phyloP scores from a whole-genome alignment of 2,113 vertebrate genomes.

The Microcebus lehilahytsara region DNA sequence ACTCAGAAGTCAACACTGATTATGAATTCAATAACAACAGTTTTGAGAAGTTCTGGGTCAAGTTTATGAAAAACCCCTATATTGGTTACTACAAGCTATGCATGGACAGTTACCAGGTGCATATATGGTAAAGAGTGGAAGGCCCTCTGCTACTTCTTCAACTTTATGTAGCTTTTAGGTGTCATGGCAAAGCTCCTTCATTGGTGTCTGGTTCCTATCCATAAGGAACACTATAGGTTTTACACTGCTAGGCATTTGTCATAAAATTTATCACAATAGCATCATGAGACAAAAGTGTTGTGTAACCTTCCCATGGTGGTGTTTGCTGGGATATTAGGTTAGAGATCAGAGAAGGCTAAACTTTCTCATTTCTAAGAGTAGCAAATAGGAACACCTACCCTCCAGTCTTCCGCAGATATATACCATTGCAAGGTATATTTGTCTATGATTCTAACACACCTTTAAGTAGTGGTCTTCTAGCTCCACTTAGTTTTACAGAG shows the following conservation, averaged over 20 bases:
- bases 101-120: no score
- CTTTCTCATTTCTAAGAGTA: neutral
- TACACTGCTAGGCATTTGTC: neutral
- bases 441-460: neutral
- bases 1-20: neutral
- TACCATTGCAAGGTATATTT: neutral
- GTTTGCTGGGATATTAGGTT: neutral
- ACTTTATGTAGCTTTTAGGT: neutral
- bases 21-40: neutral
- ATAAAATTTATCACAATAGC: neutral
- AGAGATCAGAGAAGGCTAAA: neutral
- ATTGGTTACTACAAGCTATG: neutral
- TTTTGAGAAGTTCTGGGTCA: neutral
- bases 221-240: neutral
- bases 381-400: rapidly evolving
- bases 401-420: neutral
- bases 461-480: neutral
- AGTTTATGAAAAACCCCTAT: rapidly evolving
- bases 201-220: neutral
- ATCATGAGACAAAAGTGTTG: neutral
- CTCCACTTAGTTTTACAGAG: constrained; percentile 72
- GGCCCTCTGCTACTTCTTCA: neutral
- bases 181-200: neutral
- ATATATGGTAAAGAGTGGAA: neutral
- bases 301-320: neutral